Base-by-base conservation (phyloP, 2,797 vertebrate genomes). In the Acipenser oxyrinchus region DNA sequence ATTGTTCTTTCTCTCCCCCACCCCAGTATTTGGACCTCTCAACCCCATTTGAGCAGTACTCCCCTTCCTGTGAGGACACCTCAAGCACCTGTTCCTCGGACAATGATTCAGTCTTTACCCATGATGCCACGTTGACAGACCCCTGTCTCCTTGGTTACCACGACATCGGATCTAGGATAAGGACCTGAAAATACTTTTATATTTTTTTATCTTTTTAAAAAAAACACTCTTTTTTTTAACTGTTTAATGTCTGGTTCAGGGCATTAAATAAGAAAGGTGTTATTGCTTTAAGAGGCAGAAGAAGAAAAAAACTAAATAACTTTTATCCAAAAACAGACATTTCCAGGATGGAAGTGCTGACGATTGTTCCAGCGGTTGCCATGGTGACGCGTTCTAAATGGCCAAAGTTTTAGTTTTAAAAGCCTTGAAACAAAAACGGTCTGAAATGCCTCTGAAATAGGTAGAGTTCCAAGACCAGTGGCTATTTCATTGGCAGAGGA, bases 21-120 rank as follows among this genome's bases (percentile, higher is more conserved):
- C 23, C 61, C 1, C 83, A 99, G 96, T 98, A 99, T 74, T 83
- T 98, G 81, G 96, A 99, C 81, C 86, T 99, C 70, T 96, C 95
- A 6, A 94, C 96, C 50, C 95, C 96, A 10, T 99, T 99, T 0
- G 96, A 96, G 79, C 96, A 96, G 82, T 99, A 96, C 71, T 93
- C 95, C 0, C 93, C 95, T 0, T 91, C 93, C 1, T 89, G 93
- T 0, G 95, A 94, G 76, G 95, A 95, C 71, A 89, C 93, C 0
- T 93, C 91, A 81, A 96, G 94, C 86, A 96, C 93, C 79, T 98
- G 95, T 73, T 97, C 95, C 62, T 99, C 95, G 0, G 88, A 90
- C 12, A 92, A 90, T 0, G 96, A 99, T 82, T 98, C 96, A 0
- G 96, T 99, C 75, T 99, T 99, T 78, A 94, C 94, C 70, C 95